Evolutionary conservation across 2,113 vertebrate genomes (phyloP).

Genomic region (Lampris megalopsis): DNA sequence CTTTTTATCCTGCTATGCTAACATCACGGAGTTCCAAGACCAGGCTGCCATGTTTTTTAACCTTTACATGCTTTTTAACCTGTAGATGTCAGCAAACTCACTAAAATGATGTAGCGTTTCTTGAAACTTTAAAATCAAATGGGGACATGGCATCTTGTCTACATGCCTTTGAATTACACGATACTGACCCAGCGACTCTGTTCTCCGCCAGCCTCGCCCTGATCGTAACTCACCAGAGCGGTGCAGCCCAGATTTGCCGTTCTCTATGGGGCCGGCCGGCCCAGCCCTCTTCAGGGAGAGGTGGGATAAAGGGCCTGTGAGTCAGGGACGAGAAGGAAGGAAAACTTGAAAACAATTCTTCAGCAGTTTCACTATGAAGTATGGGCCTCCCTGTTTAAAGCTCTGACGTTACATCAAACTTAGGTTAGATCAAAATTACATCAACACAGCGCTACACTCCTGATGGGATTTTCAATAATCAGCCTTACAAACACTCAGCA

Average conservation of each 20-base stretch:
- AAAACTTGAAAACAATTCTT: not conserved
- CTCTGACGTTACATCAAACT: too few species aligned
- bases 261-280: constrained; percentile 48
- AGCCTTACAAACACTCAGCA: constrained; percentile 1
- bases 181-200: constrained; percentile 44
- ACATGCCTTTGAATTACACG: not conserved
- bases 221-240: constrained; percentile 61
- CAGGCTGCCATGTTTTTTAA: too few species aligned
- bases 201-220: constrained; percentile 46
- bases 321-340: constrained; percentile 52
- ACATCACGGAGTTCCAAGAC: too few species aligned
- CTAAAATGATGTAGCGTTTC: too few species aligned
- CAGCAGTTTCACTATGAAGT: not conserved
- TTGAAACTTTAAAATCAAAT: too few species aligned
- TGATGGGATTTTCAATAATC: not conserved
- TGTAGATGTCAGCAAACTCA: too few species aligned
- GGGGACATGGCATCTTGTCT: constrained; percentile 12
- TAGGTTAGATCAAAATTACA: too few species aligned
- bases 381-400: not conserved
- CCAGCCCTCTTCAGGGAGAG: constrained; percentile 66
- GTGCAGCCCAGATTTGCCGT: constrained; percentile 47
- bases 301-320: constrained; percentile 68
- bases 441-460: not conserved
- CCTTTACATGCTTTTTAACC: too few species aligned
- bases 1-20: too few species aligned